Evolutionary conservation across 2,888 invertebrate species (phyloP), one percentile per base, ranked within the genome.

Genomic region (Cheilosia impressa): DNA sequence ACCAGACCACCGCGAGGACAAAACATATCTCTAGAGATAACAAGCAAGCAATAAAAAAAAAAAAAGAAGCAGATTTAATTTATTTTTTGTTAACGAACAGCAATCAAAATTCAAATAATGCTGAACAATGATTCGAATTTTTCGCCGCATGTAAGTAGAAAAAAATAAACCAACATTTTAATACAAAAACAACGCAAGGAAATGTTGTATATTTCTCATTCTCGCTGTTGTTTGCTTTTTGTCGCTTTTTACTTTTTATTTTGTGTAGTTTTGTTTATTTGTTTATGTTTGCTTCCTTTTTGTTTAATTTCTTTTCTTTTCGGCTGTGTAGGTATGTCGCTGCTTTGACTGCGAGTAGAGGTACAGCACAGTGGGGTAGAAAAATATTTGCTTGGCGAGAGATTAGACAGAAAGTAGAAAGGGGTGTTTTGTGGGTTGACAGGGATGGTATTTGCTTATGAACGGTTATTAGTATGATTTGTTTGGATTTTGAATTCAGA

Each of bases 91-190:
- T 50, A 38, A 71, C 53, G 71, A 80, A 77, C 50, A 81, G 76
- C 76, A 85, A 81, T 45, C 87, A 87, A 89, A 89, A 88, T 88
- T 88, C 87, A 88, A 87, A 88, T 88, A 88, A 89, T 89, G 89
- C 87, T 89, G 88, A 89, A 89, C 89, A 89, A 89, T 89, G 89
- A 88, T 88, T 88, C 89, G 87, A 89, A 89, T 87, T 71, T 87
- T 83, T 87, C 89, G 88, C 88, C 88, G 89, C 89, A 89, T 89
- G 89, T 89, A 89, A 89, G 89, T 89, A 89, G 87, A 89, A 71
- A 63, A n/a, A 57, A 62, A 52, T 57, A 52, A n/a, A 57, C 47
- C 43, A 13, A 34, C 31, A 38, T 47, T 47, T 9, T 43, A 13
- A n/a, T 17, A 38, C 38, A 72, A 73, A 73, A 71, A 58, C 62